Conservation (phyloP, 2,113 vertebrate species). For the Azemiops feae region DNA sequence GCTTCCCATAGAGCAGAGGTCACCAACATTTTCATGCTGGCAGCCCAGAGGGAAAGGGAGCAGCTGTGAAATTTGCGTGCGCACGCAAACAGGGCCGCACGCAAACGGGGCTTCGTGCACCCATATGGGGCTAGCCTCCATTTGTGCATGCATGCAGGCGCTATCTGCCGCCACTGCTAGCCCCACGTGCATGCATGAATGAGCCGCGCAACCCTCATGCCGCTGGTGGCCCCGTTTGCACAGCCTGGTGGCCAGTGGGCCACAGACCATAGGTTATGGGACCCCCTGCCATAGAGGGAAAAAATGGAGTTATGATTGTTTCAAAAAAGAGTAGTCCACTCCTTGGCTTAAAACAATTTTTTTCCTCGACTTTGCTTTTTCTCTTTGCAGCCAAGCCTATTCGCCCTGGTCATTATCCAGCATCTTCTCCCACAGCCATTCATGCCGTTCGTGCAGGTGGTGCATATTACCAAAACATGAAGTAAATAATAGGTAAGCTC, state of each 20-base stretch:
- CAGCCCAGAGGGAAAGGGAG: too few relatives aligned
- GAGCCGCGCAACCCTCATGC: too few relatives aligned
- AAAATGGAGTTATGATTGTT: not conserved
- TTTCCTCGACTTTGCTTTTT: not conserved
- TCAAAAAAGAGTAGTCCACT: not conserved
- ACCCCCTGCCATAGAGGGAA: not conserved
- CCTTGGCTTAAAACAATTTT: not conserved
- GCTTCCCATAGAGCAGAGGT: not conserved
- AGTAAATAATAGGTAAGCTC: constrained; percentile 71
- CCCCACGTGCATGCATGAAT: too few relatives aligned
- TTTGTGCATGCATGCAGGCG: too few relatives aligned
- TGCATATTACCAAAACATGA: constrained; percentile 73
- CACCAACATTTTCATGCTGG: too few relatives aligned
- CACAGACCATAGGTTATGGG: too few relatives aligned
- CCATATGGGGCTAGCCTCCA: too few relatives aligned
- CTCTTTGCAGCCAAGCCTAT: constrained; percentile 84
- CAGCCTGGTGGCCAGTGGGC: too few relatives aligned
- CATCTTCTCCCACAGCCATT: constrained; percentile 80
- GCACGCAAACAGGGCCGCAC: too few relatives aligned
- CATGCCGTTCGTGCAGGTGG: constrained; percentile 78
- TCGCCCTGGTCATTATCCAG: constrained; percentile 86
- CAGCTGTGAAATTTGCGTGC: too few relatives aligned
- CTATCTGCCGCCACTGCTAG: too few relatives aligned
- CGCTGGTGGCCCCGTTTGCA: rapidly evolving
- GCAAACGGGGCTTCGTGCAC: too few relatives aligned